phyloP scores from a whole-genome alignment of 2,113 vertebrate genomes.

The Bufo gargarizans region DNA sequence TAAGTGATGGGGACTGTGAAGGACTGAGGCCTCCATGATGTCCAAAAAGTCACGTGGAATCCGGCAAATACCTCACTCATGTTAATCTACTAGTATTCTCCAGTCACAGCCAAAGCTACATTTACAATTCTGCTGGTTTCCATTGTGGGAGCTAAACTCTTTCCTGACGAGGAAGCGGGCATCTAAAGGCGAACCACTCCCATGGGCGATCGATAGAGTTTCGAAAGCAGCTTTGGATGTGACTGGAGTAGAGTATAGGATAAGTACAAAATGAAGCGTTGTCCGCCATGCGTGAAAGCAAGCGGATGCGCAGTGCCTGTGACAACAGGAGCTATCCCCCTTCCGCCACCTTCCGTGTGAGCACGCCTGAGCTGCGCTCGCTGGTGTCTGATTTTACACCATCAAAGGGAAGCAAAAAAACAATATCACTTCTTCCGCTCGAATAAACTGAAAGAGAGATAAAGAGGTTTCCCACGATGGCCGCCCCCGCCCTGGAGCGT shows the following conservation, averaged over 20 bases:
- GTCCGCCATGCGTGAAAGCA: background rate
- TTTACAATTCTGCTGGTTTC: too few species aligned
- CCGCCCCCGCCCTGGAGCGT: background rate
- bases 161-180: too few species aligned
- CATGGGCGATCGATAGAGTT: background rate
- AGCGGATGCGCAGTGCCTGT: background rate
- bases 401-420: slow-evolving; percentile 29
- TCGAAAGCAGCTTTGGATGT: background rate
- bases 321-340: background rate
- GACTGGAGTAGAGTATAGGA: background rate
- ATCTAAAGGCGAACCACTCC: background rate
- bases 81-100: too few species aligned
- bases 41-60: too few species aligned
- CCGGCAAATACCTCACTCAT: too few species aligned
- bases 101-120: too few species aligned
- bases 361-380: background rate
- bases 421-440: slow-evolving; percentile 37
- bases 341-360: background rate
- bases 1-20: too few species aligned
- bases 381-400: background rate
- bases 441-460: slow-evolving; percentile 24
- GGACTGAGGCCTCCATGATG: too few species aligned
- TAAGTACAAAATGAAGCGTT: background rate
- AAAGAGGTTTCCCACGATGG: slow-evolving; percentile 41
- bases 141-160: too few species aligned